Percentiles rank a stretch among this genome's conserved stretches.
Evolutionary conservation across 1,140 invertebrate species (phyloP).

Genomic region (Sipha flava): DNA sequence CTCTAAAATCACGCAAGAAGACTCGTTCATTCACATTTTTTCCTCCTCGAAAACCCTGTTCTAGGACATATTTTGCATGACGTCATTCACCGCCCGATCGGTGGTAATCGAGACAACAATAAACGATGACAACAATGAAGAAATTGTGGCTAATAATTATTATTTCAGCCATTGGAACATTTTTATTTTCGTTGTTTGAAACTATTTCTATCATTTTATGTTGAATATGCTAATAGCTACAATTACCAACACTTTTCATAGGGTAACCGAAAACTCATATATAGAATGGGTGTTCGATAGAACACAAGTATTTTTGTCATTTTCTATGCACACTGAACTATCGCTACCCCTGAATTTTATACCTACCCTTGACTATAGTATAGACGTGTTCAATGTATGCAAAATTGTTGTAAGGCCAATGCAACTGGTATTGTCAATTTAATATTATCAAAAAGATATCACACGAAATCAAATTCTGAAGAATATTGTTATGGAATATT

Average conservation of each 20-base stretch:
- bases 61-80: constrained; percentile 67
- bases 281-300: constrained; percentile 54
- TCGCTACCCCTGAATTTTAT: background rate
- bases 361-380: background rate
- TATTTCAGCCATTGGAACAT: constrained; percentile 53
- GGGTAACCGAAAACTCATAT: constrained; percentile 52
- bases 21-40: constrained; percentile 50
- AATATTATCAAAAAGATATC: too few species aligned
- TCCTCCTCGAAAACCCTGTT: constrained; percentile 60
- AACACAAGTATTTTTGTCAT: constrained; percentile 44
- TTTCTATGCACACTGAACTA: background rate
- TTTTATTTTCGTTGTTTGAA: constrained; percentile 55
- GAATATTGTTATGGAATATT: too few species aligned
- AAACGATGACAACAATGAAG: background rate
- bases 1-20: constrained; percentile 44
- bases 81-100: constrained; percentile 55
- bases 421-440: background rate
- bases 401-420: background rate
- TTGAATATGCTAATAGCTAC: constrained; percentile 71
- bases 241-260: constrained; percentile 64
- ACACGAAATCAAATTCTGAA: too few species aligned
- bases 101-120: constrained; percentile 48
- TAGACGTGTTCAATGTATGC: background rate
- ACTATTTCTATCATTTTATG: constrained; percentile 59
- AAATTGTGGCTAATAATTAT: constrained; percentile 43